Percentiles rank a stretch among this genome's conserved stretches.
Conservation (phyloP, 2,113 vertebrate species). For the Varanus komodoensis region DNA sequence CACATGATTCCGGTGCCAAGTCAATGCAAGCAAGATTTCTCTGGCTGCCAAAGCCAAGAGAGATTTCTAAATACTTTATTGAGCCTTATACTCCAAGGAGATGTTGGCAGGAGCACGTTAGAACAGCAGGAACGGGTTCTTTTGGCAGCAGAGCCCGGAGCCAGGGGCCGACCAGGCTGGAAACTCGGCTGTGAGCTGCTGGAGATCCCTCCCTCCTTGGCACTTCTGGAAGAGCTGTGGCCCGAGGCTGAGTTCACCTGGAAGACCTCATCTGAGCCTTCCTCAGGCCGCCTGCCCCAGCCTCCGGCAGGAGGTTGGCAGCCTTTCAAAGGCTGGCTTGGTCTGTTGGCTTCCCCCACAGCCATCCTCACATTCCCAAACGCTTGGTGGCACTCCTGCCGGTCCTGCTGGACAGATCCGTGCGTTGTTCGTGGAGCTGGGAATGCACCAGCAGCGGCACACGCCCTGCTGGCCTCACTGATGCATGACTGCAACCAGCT, state of each 20-base stretch:
- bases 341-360: slow-evolving; percentile 19
- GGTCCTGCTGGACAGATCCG: slow-evolving; percentile 43
- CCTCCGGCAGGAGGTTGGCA: background rate
- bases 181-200: background rate
- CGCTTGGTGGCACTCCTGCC: slow-evolving; percentile 59
- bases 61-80: background rate
- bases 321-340: fast-evolving
- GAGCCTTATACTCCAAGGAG: too few species aligned
- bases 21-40: too few species aligned
- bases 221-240: background rate
- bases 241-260: background rate
- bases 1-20: background rate
- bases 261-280: background rate
- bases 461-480: slow-evolving; percentile 9
- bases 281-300: background rate
- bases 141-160: background rate
- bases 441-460: slow-evolving; percentile 57
- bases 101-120: too few species aligned
- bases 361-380: background rate
- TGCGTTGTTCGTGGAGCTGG: slow-evolving; percentile 58
- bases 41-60: background rate
- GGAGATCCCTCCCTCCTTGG: background rate
- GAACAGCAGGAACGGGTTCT: too few species aligned
- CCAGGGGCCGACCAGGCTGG: background rate
- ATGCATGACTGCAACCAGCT: too few species aligned